Evolutionary conservation across 2,797 vertebrate genomes (phyloP).

Genomic region (Trachurus trachurus): DNA sequence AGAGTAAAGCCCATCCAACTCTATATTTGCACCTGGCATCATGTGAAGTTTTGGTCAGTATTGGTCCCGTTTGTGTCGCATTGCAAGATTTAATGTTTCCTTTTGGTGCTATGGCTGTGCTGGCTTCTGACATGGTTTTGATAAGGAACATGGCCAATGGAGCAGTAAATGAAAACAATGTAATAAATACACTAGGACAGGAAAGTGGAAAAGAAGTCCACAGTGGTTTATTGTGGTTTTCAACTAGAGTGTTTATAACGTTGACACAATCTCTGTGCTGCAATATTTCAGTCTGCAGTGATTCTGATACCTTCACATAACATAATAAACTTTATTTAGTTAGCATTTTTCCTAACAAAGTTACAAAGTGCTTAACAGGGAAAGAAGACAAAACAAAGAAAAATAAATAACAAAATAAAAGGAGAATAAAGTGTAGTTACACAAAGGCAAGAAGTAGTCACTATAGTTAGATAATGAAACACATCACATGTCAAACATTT

Average conservation of each 20-base stretch:
- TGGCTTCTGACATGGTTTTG: neutral
- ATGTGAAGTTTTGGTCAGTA: neutral
- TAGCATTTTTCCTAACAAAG: too few relatives aligned
- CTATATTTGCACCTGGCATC: neutral
- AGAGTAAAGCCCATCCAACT: neutral
- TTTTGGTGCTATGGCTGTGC: neutral
- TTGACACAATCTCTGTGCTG: too few relatives aligned
- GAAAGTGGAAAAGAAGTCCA: neutral
- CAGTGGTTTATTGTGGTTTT: neutral
- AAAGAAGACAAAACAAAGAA: too few relatives aligned
- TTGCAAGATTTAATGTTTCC: neutral
- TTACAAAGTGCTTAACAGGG: too few relatives aligned
- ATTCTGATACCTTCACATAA: neutral
- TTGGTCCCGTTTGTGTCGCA: neutral
- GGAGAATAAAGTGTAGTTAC: too few relatives aligned
- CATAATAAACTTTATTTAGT: too few relatives aligned
- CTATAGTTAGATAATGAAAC: too few relatives aligned
- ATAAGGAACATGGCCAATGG: neutral
- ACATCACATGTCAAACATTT: too few relatives aligned
- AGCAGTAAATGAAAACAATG: neutral
- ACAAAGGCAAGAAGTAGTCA: too few relatives aligned
- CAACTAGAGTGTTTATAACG: neutral
- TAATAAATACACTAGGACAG: neutral
- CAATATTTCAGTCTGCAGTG: neutral
- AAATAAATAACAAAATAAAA: too few relatives aligned